Conservation (phyloP, 2,113 vertebrate genomes). For the Seriola rivoliana region DNA sequence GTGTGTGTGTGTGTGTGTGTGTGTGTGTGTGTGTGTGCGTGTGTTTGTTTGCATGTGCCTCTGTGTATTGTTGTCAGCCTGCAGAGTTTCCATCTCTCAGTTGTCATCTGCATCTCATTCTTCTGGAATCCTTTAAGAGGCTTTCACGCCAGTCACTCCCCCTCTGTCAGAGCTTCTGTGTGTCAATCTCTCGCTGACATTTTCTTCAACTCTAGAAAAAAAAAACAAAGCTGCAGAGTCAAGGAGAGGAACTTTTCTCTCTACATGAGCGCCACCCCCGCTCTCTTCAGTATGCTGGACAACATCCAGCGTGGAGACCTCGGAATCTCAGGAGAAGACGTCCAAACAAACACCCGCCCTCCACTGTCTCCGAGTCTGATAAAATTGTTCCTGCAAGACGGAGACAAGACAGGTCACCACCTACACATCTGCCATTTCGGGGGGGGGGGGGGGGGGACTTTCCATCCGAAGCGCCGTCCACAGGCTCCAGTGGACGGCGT, state of each 20-base stretch:
- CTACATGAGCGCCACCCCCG: not conserved
- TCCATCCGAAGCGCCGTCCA: not conserved
- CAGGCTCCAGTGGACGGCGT: constrained; percentile 1
- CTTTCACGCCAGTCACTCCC: constrained; percentile 60
- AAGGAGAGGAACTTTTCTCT: constrained; percentile 18
- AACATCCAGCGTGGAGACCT: constrained; percentile 18
- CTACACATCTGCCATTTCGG: constrained; percentile 5
- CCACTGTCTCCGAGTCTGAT: not conserved
- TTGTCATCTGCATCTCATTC: constrained; percentile 65
- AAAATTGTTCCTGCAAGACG: constrained; percentile 20
- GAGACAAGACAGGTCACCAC: constrained; percentile 22
- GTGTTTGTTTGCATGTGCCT: constrained; percentile 8
- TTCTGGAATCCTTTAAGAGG: constrained; percentile 58
- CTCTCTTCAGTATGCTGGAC: not conserved
- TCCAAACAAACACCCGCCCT: not conserved
- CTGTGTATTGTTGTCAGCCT: constrained; percentile 35
- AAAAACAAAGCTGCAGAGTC: constrained; percentile 13
- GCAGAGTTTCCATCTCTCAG: constrained; percentile 42
- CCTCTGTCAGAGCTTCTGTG: constrained; percentile 12
- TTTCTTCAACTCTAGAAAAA: constrained; percentile 36
- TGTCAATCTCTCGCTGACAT: constrained; percentile 31
- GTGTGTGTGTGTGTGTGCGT: constrained; percentile 9
- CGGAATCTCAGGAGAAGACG: not conserved
- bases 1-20: constrained; percentile 2
- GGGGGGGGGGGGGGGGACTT: not conserved